These are phyloP conservation scores for Deroplatys truncata DNA, from an alignment of 2,888 invertebrate species.

Conservation along the genomic window DNA sequence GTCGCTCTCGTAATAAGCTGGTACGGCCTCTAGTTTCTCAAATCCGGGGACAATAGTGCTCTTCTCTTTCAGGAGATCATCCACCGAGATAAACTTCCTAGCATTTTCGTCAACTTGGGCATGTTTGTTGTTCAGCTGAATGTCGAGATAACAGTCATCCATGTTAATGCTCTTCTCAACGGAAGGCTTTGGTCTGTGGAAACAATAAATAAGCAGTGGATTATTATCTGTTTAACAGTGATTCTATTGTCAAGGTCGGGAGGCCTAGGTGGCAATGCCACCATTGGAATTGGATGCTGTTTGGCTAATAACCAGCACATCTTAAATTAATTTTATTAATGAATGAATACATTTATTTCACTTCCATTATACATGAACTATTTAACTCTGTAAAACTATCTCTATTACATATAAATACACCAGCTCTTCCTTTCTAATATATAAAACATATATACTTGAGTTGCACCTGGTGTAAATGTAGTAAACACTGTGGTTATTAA, in stretches of 20 bases:
- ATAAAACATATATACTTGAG: too few species aligned
- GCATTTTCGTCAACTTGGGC: background rate
- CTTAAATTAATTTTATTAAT: too few species aligned
- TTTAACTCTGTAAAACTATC: too few species aligned
- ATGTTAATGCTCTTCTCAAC: background rate
- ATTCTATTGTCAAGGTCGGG: background rate
- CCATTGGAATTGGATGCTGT: too few species aligned
- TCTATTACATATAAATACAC: too few species aligned
- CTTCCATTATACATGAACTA: too few species aligned
- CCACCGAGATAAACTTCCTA: slow-evolving; percentile 32
- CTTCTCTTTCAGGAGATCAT: slow-evolving; percentile 56
- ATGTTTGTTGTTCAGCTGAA: background rate
- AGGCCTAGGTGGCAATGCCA: too few species aligned
- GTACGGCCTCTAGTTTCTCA: slow-evolving; percentile 58
- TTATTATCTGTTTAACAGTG: background rate
- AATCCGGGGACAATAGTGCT: slow-evolving; percentile 60
- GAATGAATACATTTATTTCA: too few species aligned
- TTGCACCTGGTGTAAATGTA: too few species aligned
- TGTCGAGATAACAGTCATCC: background rate
- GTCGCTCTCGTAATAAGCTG: slow-evolving; percentile 55
- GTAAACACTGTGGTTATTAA: too few species aligned
- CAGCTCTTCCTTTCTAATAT: too few species aligned
- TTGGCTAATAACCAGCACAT: too few species aligned
- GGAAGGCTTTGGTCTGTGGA: background rate
- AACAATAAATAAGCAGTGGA: background rate